A percentile compares a stretch with the other conserved stretches of the same genome.
phyloP scores from a whole-genome alignment of 2,888 invertebrate genomes.

The Homarus gammarus region DNA sequence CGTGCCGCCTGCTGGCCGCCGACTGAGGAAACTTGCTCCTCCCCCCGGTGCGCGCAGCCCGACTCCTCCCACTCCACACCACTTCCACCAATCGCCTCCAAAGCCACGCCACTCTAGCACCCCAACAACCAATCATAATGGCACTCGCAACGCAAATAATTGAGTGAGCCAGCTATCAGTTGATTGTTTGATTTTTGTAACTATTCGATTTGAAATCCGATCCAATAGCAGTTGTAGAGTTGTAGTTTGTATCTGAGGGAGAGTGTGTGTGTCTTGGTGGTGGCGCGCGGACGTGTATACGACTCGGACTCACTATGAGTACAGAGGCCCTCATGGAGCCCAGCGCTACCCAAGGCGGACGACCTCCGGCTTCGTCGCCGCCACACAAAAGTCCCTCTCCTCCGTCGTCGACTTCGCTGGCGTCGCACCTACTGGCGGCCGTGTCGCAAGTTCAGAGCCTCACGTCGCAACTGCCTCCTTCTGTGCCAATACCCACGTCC shows the following conservation, averaged over 20 bases:
- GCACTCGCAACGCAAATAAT: conserved; percentile 76
- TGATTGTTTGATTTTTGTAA: conserved; percentile 76
- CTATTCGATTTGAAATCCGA: conserved; percentile 76
- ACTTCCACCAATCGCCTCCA: conserved; percentile 63
- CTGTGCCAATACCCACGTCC: conserved; percentile 64
- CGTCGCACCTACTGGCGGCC: conserved; percentile 75
- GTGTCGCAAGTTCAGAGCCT: conserved; percentile 76
- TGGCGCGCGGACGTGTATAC: conserved; percentile 73
- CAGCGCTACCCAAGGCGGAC: conserved; percentile 69
- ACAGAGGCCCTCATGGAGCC: conserved; percentile 74
- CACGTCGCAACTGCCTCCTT: conserved; percentile 72
- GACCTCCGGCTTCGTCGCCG: conserved; percentile 68
- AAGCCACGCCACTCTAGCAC: conserved; percentile 73
- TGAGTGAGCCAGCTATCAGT: conserved; percentile 76
- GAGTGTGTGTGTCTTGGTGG: conserved; percentile 76
- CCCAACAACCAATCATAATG: conserved; percentile 76
- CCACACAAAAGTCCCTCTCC: conserved; percentile 74
- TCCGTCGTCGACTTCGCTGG: conserved; percentile 74
- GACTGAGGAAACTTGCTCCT: conserved; percentile 72
- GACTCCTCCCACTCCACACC: conserved; percentile 65
- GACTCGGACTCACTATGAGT: conserved; percentile 70
- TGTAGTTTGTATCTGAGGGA: conserved; percentile 76
- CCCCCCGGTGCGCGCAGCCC: conserved; percentile 70
- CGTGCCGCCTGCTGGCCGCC: conserved; percentile 62
- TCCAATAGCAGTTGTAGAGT: conserved; percentile 76